Evolutionary conservation across 92 coral and sea anemone species (phyloP), one percentile per base, ranked within the genome.

Genomic region (Paragorgia papillata): DNA sequence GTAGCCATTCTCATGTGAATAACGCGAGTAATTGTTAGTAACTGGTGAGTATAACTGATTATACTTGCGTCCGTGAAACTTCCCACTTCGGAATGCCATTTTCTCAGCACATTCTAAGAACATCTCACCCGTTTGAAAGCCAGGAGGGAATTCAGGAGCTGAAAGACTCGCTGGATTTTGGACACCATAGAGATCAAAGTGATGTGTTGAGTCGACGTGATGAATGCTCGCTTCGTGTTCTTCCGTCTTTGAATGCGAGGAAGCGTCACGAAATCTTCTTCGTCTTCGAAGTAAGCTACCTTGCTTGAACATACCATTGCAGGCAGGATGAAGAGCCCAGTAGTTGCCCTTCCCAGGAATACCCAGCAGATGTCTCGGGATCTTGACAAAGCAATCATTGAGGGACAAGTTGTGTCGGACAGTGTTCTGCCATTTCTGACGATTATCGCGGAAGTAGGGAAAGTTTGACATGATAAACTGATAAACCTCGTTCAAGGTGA

Each of bases 351-450:
- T 71, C 32, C 78, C 78, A 4, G 78, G 63, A 17, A 71, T 37
- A 19, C 78, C 64, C 17, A 71, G 21, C 48, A 53, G 9, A 18
- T 34, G 78, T 54, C 78, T 57, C 15, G 78, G 78, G 48, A 71
- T 37, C 34, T 71, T 71, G 1, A 71, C 46, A 25, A 71, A 71
- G 64, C 78, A 71, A 25, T 71, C 78, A 25, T 71, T 71, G 1
- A 71, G 51, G 30, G 78, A 71, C 28, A 71, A 35, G 35, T 71
- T 71, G 33, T 71, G 78, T 20, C 78, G 78, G 7, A 71, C 64
- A 7, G 78, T 71, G 41, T 71, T 71, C n/a, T 71, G 78, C 78
- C 78, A 71, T 26, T 71, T 71, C 9, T 71, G 64, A 51, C 64
- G 78, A 35, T 71, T 71, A 35, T 71, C 29, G 1, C 43, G 78